Base-by-base conservation (phyloP, 2,888 invertebrate species). In the Drosophila aldrichi region DNA sequence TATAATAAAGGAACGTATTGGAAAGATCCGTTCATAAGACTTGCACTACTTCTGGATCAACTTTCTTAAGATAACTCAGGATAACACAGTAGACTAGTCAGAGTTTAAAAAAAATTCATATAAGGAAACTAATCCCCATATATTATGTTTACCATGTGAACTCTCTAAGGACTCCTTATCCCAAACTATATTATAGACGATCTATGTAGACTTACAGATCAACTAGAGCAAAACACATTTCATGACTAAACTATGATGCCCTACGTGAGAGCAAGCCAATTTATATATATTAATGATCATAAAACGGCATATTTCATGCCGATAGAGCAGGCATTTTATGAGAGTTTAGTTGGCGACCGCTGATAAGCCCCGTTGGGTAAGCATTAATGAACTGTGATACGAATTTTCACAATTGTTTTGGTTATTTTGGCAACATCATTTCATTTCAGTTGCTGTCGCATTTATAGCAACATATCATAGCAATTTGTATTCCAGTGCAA, bases 291-390 rank as follows among this genome's bases (percentile, higher is more conserved):
- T 43, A 44, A 29, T 54, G 74, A 68, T 72, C 73, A 70, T 82
- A 79, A 82, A 81, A 79, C 88, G 73, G 70, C 79, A 79, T 73
- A 78, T 74, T 74, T 78, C 52, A 67, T 67, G 49, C 54, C 59
- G 74, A 84, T 79, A 61, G 75, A 32, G 70, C 43, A 59, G 75
- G 52, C 65, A 57, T 69, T 81, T 87, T 81, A 84, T 82, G 74
- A 67, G 73, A 66, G 62, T 55, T 49, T 57, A 72, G 67, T 58
- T 74, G 77, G 69, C 77, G 66, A 79, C 70, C 8, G 41, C 64
- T 82, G 88, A 83, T 88, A 85, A 88, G 74, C 40, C 9, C 9
- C 18, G 51, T 55, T 58, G 48, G 32, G 18, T 38, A 61, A 43
- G 44, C 22, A 38, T 54, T 16, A 54, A 20, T 61, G 18, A 52